Base-by-base conservation (phyloP, 2,113 vertebrate genomes). In the Dromaius novaehollandiae region DNA sequence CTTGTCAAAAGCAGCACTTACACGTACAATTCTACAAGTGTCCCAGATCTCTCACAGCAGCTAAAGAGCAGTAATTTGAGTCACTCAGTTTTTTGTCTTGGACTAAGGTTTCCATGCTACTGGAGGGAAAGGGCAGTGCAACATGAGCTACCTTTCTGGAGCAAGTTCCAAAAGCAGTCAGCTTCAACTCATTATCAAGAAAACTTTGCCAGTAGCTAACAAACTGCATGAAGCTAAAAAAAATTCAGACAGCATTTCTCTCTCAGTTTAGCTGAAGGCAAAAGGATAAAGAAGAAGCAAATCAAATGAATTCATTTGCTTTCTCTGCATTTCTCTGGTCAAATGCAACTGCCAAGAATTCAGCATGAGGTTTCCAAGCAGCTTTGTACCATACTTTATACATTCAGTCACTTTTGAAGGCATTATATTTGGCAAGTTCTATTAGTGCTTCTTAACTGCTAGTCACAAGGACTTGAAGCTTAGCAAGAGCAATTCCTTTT, bases 401-500 rank as follows among this genome's bases (percentile, higher is more conserved):
- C 4, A 15, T 12, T 34, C 13, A 28, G 26, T 55, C 71, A 73
- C 21, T 82, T 19, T 32, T 0, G 7, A 86, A 89, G 81, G 46
- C 44, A 68, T 42, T 46, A 40, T 55, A 66, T 68, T 30, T 78
- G 79, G 40, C 78, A 80, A 85, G 78, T 53, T 91, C 80, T 77
- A 36, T 82, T 77, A 82, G 87, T 56, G 87, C 42, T 90, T 61
- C 74, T 79, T 83, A 88, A 80, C 75, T 82, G 89, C 95, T 68
- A 77, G 73, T 78, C 46, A 60, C 3, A 2, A 80, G 82, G 15
- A 81, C 56, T 3, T 6, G 60, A 48, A 70, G 51, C 32, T 88
- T 51, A 83, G 60, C 78, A 64, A 88, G 22, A 95, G n/a, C 69
- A 78, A 88, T 56, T 94, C 73, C 91, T 90, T 74, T 82, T 76